Conservation (phyloP, 2,888 invertebrate genomes). For the Pyralis farinalis region DNA sequence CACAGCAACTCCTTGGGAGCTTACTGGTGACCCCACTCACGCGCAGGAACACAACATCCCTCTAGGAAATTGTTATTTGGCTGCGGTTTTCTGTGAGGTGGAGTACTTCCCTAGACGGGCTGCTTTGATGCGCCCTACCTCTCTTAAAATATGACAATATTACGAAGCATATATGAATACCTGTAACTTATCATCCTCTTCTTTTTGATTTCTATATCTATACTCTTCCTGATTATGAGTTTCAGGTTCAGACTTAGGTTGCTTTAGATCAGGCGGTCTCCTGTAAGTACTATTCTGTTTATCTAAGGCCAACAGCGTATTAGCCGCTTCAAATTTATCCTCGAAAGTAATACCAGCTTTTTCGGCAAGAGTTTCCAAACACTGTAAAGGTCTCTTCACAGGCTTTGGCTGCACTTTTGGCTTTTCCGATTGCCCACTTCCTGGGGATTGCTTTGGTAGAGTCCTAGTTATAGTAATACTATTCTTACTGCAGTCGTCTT, state of each 20-base stretch:
- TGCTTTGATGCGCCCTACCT: too few relatives aligned
- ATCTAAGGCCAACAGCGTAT: constrained; percentile 83
- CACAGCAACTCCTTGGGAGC: too few relatives aligned
- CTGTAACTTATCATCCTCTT: constrained; percentile 73
- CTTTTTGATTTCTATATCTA: constrained; percentile 65
- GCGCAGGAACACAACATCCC: too few relatives aligned
- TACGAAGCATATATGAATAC: too few relatives aligned
- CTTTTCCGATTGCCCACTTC: constrained; percentile 49
- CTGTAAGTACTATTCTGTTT: constrained; percentile 78
- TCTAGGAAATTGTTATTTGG: too few relatives aligned
- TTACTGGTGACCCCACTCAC: too few relatives aligned
- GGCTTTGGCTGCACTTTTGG: constrained; percentile 48
- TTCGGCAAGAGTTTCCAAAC: constrained; percentile 86
- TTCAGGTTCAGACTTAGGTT: constrained; percentile 61
- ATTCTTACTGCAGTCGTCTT: constrained; percentile 73
- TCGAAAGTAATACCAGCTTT: constrained; percentile 88
- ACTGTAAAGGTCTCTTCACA: constrained; percentile 79
- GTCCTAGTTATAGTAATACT: constrained; percentile 75
- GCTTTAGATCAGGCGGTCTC: constrained; percentile 60
- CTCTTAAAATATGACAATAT: too few relatives aligned
- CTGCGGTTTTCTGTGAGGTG: too few relatives aligned
- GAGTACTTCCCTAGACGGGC: too few relatives aligned
- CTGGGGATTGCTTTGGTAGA: constrained; percentile 56
- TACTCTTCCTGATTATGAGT: constrained; percentile 55
- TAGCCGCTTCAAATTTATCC: constrained; percentile 87